Percentiles rank a stretch among this genome's conserved stretches.
These are phyloP conservation scores for Ladona fulva DNA, from an alignment of 1,140 invertebrate species.

Conservation along the genomic window DNA sequence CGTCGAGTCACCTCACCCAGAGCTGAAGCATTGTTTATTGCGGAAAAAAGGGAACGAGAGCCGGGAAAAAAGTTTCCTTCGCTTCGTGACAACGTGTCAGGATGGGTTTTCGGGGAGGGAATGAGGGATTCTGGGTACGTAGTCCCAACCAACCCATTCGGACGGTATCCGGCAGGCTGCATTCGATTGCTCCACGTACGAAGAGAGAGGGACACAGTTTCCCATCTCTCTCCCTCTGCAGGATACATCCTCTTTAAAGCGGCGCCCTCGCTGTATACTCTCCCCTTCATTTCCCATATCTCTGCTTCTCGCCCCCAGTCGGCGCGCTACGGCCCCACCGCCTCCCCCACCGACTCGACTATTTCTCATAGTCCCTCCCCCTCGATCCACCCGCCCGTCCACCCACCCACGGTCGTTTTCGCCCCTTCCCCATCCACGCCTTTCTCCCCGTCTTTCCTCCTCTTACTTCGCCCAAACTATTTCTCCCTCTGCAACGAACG, in stretches of 20 bases:
- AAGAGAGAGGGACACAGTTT: no score
- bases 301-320: background rate
- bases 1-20: no score
- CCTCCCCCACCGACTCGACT: background rate
- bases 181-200: no score
- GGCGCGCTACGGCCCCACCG: background rate
- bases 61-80: no score
- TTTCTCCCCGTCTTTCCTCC: background rate
- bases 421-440: background rate
- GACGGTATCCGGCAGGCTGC: no score
- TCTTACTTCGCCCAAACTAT: background rate
- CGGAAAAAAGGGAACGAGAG: no score
- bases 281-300: constrained; percentile 8
- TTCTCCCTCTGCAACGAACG: background rate
- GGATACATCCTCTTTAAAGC: background rate
- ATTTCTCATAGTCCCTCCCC: background rate
- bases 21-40: no score
- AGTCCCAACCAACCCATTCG: no score
- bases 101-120: no score
- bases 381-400: background rate
- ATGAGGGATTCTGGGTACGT: no score
- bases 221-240: no score
- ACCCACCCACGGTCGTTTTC: background rate
- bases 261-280: background rate
- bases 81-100: no score